Conservation (phyloP, 1,140 invertebrate genomes). For the Lordiphosa stackelbergi region DNA sequence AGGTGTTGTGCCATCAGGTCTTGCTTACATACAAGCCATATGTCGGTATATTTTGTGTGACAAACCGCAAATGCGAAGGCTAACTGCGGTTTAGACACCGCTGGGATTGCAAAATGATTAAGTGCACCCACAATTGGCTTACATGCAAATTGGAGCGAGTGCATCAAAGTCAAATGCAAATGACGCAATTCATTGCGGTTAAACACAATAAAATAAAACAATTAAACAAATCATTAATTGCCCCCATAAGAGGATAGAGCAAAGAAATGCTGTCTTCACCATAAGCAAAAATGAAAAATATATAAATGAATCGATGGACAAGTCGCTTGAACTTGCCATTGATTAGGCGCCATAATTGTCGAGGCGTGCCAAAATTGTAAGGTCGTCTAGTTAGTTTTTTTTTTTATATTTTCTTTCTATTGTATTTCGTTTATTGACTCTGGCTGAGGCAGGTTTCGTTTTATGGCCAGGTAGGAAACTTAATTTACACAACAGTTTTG, state of each 20-base stretch:
- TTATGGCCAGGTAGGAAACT: slow-evolving; percentile 42
- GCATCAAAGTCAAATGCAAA: slow-evolving; percentile 56
- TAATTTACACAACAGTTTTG: slow-evolving; percentile 46
- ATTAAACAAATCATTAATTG: slow-evolving; percentile 24
- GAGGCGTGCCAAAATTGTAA: slow-evolving; percentile 37
- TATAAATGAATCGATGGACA: slow-evolving; percentile 24
- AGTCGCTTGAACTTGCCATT: slow-evolving; percentile 47
- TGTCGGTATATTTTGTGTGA: slow-evolving; percentile 5
- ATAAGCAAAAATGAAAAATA: slow-evolving; percentile 20
- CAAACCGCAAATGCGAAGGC: slow-evolving; percentile 47
- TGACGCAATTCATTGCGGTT: slow-evolving; percentile 43
- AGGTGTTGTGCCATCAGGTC: slow-evolving; percentile 28
- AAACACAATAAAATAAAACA: slow-evolving; percentile 2
- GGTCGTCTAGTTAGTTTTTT: slow-evolving; percentile 31
- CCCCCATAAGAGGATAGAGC: slow-evolving; percentile 16
- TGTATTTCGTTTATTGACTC: slow-evolving; percentile 33
- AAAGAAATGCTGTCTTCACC: slow-evolving; percentile 40
- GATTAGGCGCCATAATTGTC: slow-evolving; percentile 44
- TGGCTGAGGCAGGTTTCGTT: background rate
- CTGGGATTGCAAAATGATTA: slow-evolving; percentile 36
- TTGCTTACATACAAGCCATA: slow-evolving; percentile 3
- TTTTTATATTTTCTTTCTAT: too few relatives aligned
- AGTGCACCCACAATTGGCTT: slow-evolving; percentile 24
- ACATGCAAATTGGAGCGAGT: slow-evolving; percentile 53
- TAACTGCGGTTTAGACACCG: slow-evolving; percentile 30